Base-by-base conservation (phyloP, 2,797 vertebrate species). In the Stomatorhinus walkeri region DNA sequence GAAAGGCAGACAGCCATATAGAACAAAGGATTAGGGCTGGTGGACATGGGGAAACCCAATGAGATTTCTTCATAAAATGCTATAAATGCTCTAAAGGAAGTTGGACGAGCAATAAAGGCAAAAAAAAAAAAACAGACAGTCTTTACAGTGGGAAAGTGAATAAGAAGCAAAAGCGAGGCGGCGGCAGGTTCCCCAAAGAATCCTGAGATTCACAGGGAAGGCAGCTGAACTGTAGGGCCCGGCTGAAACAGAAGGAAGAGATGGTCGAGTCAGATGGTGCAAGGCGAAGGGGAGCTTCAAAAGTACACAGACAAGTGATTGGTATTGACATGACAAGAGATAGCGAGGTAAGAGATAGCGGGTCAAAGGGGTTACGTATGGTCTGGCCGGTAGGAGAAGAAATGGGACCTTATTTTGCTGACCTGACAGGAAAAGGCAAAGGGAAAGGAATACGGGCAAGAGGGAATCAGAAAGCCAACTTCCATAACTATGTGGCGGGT, bases 351-450 rank as follows among this genome's bases (percentile, higher is more conserved):
- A 8, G 36, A 8, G 36, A 46, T 4, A 12, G 36, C 8, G 0
- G 54, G 61, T 46, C 56, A 72, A 88, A 79, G 0, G 61, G 40
- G 28, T n/a, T n/a, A 12, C 81, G 46, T 48, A 24, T 9, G 16
- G 84, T 49, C 19, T 61, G 72, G 83, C 36, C 49, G n/a, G 43
- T 59, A 36, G 64, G 52, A 40, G 84, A 88, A 56, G 64, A 89
- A 91, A 86, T 52, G 52, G 89, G 89, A 81, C 90, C 79, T 88
- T 61, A 89, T 90, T 90, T 87, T 93, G 94, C 93, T 94, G 93
- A 94, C 32, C 90, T 22, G 28, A 91, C 91, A 88, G 49, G 32
- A 43, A 36, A 19, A 12, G 61, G 49, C 22, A 4, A 5, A 28
- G 56, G 14, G 3, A 36, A 14, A 28, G 5, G 1, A 14, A 36